A percentile compares a stretch with the other conserved stretches of the same genome.
These are phyloP conservation scores for Troides helena DNA, from an alignment of 2,888 invertebrate species.

Conservation along the genomic window DNA sequence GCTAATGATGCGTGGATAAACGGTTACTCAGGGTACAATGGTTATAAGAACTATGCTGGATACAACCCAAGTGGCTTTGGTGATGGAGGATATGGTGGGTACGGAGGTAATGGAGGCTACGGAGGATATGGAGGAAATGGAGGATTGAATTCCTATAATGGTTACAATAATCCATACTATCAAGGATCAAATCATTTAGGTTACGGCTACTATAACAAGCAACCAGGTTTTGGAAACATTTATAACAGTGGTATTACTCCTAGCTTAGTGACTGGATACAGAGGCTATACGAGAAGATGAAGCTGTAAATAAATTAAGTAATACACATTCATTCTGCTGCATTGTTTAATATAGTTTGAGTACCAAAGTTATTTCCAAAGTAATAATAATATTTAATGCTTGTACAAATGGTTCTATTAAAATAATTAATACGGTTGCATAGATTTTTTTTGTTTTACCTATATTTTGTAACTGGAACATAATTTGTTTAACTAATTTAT, in stretches of 20 bases:
- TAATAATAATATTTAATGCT: slow-evolving; percentile 2
- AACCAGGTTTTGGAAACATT: slow-evolving; percentile 61
- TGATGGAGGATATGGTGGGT: slow-evolving; percentile 24
- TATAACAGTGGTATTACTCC: slow-evolving; percentile 70
- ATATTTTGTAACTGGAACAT: background rate
- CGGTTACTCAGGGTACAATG: slow-evolving; percentile 27
- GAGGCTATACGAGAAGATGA: slow-evolving; percentile 62
- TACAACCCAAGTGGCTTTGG: slow-evolving; percentile 17
- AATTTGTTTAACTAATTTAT: too few relatives aligned
- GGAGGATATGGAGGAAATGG: slow-evolving; percentile 82
- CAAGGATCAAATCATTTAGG: slow-evolving; percentile 78
- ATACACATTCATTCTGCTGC: background rate
- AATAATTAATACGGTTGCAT: background rate
- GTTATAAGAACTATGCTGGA: slow-evolving; percentile 26
- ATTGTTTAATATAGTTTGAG: slow-evolving; percentile 1
- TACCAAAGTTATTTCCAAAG: slow-evolving; percentile 34
- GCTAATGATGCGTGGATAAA: background rate
- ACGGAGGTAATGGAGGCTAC: slow-evolving; percentile 67
- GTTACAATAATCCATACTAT: slow-evolving; percentile 79
- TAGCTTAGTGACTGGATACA: slow-evolving; percentile 73
- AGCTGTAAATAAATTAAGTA: background rate
- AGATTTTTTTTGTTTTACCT: background rate
- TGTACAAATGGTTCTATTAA: background rate
- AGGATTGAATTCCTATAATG: slow-evolving; percentile 79
- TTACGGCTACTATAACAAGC: slow-evolving; percentile 78